Base-by-base conservation (phyloP, 2,797 vertebrate genomes). In the Epinephelus coioides region DNA sequence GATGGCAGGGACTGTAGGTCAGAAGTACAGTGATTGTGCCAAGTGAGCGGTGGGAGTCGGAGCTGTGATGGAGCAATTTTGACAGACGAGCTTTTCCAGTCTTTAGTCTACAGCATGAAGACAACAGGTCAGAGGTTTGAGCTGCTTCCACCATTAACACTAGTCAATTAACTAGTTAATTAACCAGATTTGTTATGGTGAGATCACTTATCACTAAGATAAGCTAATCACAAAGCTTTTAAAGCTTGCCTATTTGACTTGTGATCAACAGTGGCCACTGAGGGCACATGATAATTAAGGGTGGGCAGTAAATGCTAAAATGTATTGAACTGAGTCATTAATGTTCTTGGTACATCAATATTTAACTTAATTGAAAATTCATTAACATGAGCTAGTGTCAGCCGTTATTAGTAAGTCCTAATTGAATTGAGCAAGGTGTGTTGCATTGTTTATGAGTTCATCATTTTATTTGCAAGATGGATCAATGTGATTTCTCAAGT, bases 1-100 rank as follows among this genome's bases (percentile, higher is more conserved):
- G 80, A 88, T 71, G 75, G 84, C 69, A 69, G 76, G 34, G 75
- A 73, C 79, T 51, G 63, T 27, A 53, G 87, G 84, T 83, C 85
- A 86, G 80, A 79, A 44, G 55, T 50, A 47, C 30, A 50, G 73
- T 6, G 49, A 56, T 21, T 49, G 57, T 79, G 89, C 82, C 82
- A 84, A 60, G 54, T 51, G 21, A 62, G 49, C 83, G 49, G 69
- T 57, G 74, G 83, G 82, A 83, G 73, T 79, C 69, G 17, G 81
- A 55, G 76, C 65, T 59, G 63, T 82, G 78, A 87, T 65, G 46
- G 74, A 83, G 72, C 25, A 6, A 53, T 56, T 78, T 49, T 81
- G 67, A 84, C 83, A 82, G 69, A 27, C 18, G 7, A 40, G 50
- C 71, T 68, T 66, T 75, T 69, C 69, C 13, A 47, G 30, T 25